These are phyloP conservation scores for Drosophila pachea DNA, from an alignment of 1,140 invertebrate genomes.

Conservation along the genomic window DNA sequence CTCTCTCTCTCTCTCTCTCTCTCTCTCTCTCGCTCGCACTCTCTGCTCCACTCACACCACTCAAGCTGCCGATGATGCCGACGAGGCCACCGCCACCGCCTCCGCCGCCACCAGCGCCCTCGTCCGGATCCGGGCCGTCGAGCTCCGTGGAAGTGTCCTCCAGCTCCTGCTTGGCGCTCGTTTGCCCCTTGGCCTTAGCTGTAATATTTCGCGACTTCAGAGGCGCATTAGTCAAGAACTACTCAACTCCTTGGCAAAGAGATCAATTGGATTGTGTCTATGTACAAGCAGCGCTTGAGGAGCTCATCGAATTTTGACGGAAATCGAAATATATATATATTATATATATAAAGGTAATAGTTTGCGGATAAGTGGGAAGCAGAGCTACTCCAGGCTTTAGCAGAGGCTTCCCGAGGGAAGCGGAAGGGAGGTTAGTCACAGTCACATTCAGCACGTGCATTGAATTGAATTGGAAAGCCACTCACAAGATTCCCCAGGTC, in stretches of 20 bases:
- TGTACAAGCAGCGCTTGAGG: neutral
- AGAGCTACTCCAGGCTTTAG: no score
- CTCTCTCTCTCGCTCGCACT: no score
- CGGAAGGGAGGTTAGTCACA: constrained; percentile 15
- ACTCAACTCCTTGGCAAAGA: constrained; percentile 6
- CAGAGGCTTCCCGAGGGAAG: no score
- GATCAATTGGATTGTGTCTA: no score
- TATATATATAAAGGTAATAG: neutral
- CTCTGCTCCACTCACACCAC: constrained; percentile 77
- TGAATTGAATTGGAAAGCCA: neutral
- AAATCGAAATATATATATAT: neutral
- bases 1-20: neutral
- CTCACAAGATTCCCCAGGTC: constrained; percentile 40
- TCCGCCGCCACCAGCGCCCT: constrained; percentile 17
- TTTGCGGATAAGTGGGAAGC: no score
- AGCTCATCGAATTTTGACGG: neutral
- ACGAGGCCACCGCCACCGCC: constrained; percentile 77
- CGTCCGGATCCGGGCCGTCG: neutral
- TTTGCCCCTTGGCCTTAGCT: constrained; percentile 25
- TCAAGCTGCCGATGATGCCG: constrained; percentile 79
- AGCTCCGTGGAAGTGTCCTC: constrained; percentile 37
- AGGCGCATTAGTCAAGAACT: constrained; percentile 24
- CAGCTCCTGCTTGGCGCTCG: constrained; percentile 36
- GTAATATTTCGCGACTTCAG: constrained; percentile 60
- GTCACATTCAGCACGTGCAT: constrained; percentile 28